Conservation (phyloP, 2,888 invertebrate genomes). For the Eristalis pertinax region DNA sequence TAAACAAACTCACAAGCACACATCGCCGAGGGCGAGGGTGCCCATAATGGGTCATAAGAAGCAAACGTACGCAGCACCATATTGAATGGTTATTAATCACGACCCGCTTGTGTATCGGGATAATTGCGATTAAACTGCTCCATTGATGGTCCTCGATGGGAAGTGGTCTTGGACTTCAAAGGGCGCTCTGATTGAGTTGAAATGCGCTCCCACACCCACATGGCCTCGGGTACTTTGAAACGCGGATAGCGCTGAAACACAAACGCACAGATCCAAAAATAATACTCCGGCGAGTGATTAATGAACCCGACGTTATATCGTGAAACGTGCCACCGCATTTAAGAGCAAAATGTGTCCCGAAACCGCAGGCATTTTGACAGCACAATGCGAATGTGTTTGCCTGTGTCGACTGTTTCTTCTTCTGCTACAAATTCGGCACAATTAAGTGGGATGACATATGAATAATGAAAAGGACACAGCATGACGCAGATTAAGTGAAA, state of each 20-base stretch:
- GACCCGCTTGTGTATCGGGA: not conserved
- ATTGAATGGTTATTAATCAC: conserved; percentile 27
- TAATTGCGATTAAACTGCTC: conserved; percentile 31
- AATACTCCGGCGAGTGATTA: conserved; percentile 24
- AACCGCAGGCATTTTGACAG: conserved; percentile 40
- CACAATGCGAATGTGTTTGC: not conserved
- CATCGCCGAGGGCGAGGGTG: not conserved
- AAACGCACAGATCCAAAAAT: conserved; percentile 9
- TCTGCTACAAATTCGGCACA: conserved; percentile 37
- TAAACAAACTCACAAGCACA: conserved; percentile 15
- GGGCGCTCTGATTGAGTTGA: not conserved
- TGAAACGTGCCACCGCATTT: conserved; percentile 27
- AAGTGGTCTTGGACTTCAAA: not conserved
- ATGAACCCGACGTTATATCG: conserved; percentile 18
- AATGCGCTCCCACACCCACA: not conserved
- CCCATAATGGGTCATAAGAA: conserved; percentile 17
- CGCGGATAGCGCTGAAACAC: not conserved
- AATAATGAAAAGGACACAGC: conserved; percentile 9
- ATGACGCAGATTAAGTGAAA: conserved; percentile 9
- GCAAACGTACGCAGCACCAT: not conserved
- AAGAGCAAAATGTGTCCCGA: conserved; percentile 13
- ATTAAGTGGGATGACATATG: conserved; percentile 17
- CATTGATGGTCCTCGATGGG: not conserved
- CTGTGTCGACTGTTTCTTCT: not conserved
- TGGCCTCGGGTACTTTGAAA: not conserved